These are phyloP conservation scores for Corythornis madagascariensis DNA, from an alignment of 2,113 vertebrate genomes.

Conservation along the genomic window DNA sequence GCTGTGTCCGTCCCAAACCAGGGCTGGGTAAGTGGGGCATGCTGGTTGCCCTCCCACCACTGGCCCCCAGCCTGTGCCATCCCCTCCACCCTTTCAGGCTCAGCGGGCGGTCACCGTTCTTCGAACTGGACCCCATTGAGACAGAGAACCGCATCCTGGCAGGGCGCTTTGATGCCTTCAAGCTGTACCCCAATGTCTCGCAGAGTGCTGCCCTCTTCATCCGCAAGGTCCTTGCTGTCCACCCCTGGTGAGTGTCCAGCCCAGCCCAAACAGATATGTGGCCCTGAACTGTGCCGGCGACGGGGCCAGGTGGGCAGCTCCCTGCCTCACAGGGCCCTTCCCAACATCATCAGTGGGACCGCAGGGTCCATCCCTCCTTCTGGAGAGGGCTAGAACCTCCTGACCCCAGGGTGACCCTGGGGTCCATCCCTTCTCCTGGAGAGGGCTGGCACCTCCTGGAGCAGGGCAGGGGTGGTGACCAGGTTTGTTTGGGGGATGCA, in stretches of 20 bases:
- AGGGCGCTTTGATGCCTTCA: slow-evolving; percentile 93
- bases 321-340: neutral
- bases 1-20: neutral
- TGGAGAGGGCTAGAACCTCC: neutral
- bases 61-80: neutral
- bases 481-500: neutral
- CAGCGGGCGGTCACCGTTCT: slow-evolving; percentile 91
- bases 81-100: slow-evolving; percentile 78
- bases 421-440: neutral
- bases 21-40: neutral
- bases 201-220: slow-evolving; percentile 96
- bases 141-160: slow-evolving; percentile 89
- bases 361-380: neutral
- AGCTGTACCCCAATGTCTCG: slow-evolving; percentile 96
- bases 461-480: neutral
- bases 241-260: slow-evolving; percentile 86
- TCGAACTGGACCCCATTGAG: slow-evolving; percentile 86
- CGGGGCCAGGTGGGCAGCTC: neutral
- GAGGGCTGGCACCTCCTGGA: neutral
- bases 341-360: neutral
- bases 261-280: neutral
- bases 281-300: neutral
- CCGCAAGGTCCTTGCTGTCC: slow-evolving; percentile 92
- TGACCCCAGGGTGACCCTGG: neutral
- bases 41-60: fast-evolving